These are phyloP conservation scores for Pedetes capensis DNA, from an alignment of 2,113 vertebrate genomes.

Conservation along the genomic window DNA sequence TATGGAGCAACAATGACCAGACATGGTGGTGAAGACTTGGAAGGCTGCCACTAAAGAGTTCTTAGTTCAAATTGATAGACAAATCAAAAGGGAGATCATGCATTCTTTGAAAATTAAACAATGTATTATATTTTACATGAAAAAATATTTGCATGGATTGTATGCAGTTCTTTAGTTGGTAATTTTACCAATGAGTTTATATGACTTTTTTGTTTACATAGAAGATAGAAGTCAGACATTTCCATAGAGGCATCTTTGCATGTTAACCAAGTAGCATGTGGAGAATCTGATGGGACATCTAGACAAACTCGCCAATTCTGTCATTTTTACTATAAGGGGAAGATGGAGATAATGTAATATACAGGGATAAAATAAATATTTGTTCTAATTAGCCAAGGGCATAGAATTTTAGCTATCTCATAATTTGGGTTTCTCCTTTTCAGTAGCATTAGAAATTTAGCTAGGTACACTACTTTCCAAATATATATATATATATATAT, in stretches of 20 bases:
- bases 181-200: background rate
- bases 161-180: background rate
- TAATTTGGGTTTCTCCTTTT: background rate
- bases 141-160: background rate
- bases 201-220: background rate
- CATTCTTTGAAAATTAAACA: background rate
- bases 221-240: background rate
- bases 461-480: background rate
- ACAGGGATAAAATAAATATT: background rate
- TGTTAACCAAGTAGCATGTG: background rate
- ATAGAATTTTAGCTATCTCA: background rate
- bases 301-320: background rate
- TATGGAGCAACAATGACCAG: background rate
- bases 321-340: background rate
- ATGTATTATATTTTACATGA: background rate
- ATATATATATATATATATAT: no score
- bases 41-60: background rate
- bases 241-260: background rate
- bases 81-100: background rate
- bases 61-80: background rate
- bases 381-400: background rate
- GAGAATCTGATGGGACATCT: background rate
- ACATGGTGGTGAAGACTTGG: background rate
- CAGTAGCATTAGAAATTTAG: background rate
- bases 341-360: background rate